Conservation (phyloP, 1,140 invertebrate species). For the Drosophila orena region DNA sequence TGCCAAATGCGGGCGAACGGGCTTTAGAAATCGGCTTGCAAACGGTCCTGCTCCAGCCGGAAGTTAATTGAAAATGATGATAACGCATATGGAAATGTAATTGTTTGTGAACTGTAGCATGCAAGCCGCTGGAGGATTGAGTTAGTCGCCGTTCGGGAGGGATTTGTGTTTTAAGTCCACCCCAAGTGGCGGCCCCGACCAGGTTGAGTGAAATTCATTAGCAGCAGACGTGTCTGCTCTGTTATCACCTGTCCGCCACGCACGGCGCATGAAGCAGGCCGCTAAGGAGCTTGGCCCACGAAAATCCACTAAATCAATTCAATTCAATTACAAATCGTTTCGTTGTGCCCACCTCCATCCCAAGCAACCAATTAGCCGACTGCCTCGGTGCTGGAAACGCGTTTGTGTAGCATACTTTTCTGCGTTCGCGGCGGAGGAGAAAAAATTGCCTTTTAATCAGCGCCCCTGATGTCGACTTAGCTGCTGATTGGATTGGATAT, state of each 20-base stretch:
- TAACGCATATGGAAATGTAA: slow-evolving; percentile 64
- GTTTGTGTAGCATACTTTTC: slow-evolving; percentile 56
- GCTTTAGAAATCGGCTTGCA: background rate
- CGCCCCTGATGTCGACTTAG: slow-evolving; percentile 55
- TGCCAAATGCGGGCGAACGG: slow-evolving; percentile 31
- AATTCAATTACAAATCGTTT: slow-evolving; percentile 75
- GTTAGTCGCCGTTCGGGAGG: background rate
- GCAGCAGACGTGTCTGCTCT: slow-evolving; percentile 34
- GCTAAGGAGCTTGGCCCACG: slow-evolving; percentile 19
- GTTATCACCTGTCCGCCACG: slow-evolving; percentile 46
- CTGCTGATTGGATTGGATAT: slow-evolving; percentile 70
- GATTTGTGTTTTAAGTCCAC: slow-evolving; percentile 13
- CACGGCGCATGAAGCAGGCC: slow-evolving; percentile 23
- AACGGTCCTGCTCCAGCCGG: slow-evolving; percentile 31
- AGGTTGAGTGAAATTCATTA: slow-evolving; percentile 56
- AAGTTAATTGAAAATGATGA: slow-evolving; percentile 74
- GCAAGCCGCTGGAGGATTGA: slow-evolving; percentile 22
- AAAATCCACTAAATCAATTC: slow-evolving; percentile 76
- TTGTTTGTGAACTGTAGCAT: slow-evolving; percentile 58
- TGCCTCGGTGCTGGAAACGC: slow-evolving; percentile 39
- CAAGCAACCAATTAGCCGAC: slow-evolving; percentile 48
- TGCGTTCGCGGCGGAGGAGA: slow-evolving; percentile 8
- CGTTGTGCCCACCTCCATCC: background rate
- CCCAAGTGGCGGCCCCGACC: slow-evolving; percentile 1
- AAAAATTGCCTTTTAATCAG: slow-evolving; percentile 71